phyloP scores from a whole-genome alignment of 2,113 vertebrate species.

The Microtus oregoni region DNA sequence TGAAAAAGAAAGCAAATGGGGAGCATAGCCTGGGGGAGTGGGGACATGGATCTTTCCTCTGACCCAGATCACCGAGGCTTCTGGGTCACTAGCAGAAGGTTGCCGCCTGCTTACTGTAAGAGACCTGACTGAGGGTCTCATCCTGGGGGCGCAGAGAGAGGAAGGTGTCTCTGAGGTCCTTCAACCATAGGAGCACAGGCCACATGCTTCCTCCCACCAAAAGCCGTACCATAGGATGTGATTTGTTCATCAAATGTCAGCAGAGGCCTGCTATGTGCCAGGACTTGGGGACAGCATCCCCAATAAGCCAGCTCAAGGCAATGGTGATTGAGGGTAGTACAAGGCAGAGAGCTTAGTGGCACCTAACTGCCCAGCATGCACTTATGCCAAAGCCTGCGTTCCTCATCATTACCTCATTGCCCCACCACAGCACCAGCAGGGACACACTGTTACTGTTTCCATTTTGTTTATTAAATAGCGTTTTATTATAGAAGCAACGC shows the following conservation, averaged over 20 bases:
- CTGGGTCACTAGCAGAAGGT: background rate
- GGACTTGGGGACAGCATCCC: background rate
- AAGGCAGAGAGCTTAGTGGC: background rate
- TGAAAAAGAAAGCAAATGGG: background rate
- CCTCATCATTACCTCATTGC: background rate
- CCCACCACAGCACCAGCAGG: background rate
- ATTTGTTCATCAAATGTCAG: slow-evolving; percentile 19
- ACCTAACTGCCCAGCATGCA: background rate
- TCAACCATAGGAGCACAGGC: background rate
- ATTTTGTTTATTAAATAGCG: slow-evolving; percentile 61
- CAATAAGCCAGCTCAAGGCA: background rate
- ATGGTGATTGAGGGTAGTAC: background rate
- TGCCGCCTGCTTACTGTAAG: background rate
- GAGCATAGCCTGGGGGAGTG: background rate
- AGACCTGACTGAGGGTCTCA: background rate
- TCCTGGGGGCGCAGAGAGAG: background rate
- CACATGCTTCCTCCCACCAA: background rate
- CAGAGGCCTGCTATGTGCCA: background rate
- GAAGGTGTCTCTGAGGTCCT: background rate
- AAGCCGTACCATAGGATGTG: background rate
- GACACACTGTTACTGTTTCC: background rate
- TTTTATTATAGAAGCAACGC: slow-evolving; percentile 63
- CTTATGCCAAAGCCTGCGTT: background rate
- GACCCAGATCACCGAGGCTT: background rate
- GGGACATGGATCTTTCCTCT: background rate